Evolutionary conservation across 1,140 invertebrate genomes (phyloP).

Genomic region (Hypsibius dujardini): DNA sequence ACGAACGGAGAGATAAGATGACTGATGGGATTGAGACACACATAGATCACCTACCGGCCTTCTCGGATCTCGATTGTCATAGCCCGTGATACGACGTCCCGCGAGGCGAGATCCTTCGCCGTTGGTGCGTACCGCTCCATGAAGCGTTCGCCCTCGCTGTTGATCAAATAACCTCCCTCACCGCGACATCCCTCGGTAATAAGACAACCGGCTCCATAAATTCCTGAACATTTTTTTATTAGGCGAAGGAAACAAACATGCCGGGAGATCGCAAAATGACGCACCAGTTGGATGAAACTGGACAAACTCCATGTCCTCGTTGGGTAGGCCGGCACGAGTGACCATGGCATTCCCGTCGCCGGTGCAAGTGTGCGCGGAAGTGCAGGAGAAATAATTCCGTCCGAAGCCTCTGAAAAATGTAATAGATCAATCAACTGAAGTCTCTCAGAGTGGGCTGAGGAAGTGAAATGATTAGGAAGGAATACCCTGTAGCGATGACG

Average conservation of each 20-base stretch:
- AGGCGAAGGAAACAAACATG: slow-evolving; percentile 26
- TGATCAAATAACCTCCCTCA: slow-evolving; percentile 88
- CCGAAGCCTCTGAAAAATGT: slow-evolving; percentile 44
- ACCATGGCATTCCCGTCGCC: slow-evolving; percentile 94
- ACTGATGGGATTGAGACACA: not conserved
- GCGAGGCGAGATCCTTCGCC: slow-evolving; percentile 90
- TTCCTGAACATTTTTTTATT: slow-evolving; percentile 40
- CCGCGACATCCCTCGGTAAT: slow-evolving; percentile 92
- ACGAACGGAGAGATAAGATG: not conserved
- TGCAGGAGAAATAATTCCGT: slow-evolving; percentile 90
- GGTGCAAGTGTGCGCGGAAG: slow-evolving; percentile 93
- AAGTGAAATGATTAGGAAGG: slow-evolving; percentile 17
- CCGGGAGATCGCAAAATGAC: slow-evolving; percentile 35
- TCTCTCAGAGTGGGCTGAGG: slow-evolving; percentile 1
- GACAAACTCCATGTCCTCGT: slow-evolving; percentile 89
- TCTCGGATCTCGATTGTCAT: slow-evolving; percentile 97
- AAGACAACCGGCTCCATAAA: slow-evolving; percentile 90
- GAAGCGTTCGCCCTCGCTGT: slow-evolving; percentile 86
- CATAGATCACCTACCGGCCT: slow-evolving; percentile 39
- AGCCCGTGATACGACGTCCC: slow-evolving; percentile 87
- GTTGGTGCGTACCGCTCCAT: slow-evolving; percentile 97
- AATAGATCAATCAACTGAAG: slow-evolving; percentile 10
- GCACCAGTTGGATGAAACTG: slow-evolving; percentile 84
- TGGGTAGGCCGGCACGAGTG: slow-evolving; percentile 68
- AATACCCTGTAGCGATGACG: slow-evolving; percentile 44